Conservation (phyloP, 2,113 vertebrate genomes). For the Psilopogon haemacephalus region DNA sequence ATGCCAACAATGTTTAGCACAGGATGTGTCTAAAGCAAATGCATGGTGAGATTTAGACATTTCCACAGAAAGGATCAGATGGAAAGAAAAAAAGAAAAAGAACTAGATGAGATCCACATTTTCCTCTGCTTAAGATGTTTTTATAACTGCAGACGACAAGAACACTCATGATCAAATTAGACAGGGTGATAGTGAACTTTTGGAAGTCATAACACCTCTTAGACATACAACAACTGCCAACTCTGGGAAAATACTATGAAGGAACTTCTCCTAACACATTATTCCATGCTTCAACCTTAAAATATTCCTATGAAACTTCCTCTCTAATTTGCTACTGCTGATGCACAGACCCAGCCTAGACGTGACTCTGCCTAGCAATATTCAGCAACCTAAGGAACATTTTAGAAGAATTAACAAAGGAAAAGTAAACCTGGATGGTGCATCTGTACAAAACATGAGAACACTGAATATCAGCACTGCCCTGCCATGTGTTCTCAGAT, state of each 20-base stretch:
- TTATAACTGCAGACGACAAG: not conserved
- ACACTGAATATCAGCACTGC: not conserved
- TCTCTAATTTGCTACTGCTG: not conserved
- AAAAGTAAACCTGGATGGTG: not conserved
- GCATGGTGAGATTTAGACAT: not conserved
- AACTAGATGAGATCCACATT: not conserved
- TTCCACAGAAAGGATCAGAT: not conserved
- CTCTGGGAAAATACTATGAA: not conserved
- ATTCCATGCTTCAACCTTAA: not conserved
- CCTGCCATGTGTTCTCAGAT: not conserved
- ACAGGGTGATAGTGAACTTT: not conserved
- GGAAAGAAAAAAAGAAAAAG: not conserved
- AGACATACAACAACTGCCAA: not conserved
- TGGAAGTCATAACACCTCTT: not conserved
- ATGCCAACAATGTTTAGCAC: slow-evolving; percentile 29
- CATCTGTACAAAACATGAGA: not conserved
- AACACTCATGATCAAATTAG: not conserved
- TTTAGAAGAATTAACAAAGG: not conserved
- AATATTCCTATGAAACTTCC: not conserved
- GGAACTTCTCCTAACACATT: not conserved
- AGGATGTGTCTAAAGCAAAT: slow-evolving; percentile 7
- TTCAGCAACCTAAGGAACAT: not conserved
- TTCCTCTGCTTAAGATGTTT: not conserved
- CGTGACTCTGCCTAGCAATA: not conserved
- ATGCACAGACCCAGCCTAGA: not conserved